Base-by-base conservation (phyloP, 37 sponge, comb jelly and placozoan species). In the Corticium candelabrum region DNA sequence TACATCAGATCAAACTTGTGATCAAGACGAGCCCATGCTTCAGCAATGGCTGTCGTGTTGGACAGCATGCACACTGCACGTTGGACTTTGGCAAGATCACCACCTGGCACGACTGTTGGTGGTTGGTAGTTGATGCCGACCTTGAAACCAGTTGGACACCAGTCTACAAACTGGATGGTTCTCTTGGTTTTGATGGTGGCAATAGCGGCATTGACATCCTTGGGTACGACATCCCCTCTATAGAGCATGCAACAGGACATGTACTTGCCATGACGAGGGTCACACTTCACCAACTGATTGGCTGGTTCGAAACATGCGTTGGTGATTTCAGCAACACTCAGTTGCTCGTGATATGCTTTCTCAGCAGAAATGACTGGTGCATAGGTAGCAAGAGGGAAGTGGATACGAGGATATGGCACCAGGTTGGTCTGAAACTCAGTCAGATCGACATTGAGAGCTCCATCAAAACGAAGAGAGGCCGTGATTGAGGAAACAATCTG, bases 91-190 rank as follows among this genome's bases (percentile, higher is more conserved):
- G 95, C 90, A 31, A 94, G 84, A 73, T 94, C 95, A 37, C 91
- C 95, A 30, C 95, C 95, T 29, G 95, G 95, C 11, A 94, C 84
- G 39, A 88, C 74, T 39, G 89, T 85, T 41, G 99, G 90, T 0
- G 95, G 86, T 81, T 97, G 95, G 82, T 97, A 88, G 90, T 97
- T 97, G 89, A 97, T 97, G 74, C 99, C 99, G 37, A 94, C 95
- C 73, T 94, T 94, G 91, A 94, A 94, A 0, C 95, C 91, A 68
- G 95, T 94, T 68, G 95, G 95, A 79, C 95, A 94, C 95, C 95
- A 94, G 86, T 94, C 95, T 27, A 94, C 95, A 69, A 94, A 90
- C 87, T 90, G 91, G 79, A 90, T 90, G 62, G 89, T 79, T 1
- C 85, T 78, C 83, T 94, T 90, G 75, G 90, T 84, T 83, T 94